phyloP scores from a whole-genome alignment of 2,113 vertebrate species.

The Psettodes erumei region DNA sequence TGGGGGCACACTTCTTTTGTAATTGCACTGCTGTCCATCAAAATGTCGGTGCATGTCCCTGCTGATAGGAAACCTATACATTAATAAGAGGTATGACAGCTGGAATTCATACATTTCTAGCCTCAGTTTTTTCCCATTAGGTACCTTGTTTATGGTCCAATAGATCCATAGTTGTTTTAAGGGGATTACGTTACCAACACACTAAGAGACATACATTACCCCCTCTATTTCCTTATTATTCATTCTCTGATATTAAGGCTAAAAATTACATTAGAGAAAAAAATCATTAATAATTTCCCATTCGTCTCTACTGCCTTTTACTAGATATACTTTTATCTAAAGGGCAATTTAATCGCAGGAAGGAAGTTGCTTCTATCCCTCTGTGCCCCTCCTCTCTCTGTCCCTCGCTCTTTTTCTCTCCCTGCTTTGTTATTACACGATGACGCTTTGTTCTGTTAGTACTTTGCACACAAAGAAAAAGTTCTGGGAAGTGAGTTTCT shows the following conservation, averaged over 20 bases:
- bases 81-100: background rate
- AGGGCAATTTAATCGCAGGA: constrained; percentile 69
- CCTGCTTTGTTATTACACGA: constrained; percentile 54
- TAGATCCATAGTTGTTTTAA: constrained; percentile 45
- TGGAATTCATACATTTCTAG: background rate
- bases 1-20: background rate
- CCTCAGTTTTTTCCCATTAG: constrained; percentile 7
- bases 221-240: constrained; percentile 48
- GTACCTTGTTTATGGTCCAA: constrained; percentile 18
- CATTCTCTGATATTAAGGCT: constrained; percentile 55
- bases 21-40: constrained; percentile 6
- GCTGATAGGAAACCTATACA: background rate
- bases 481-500: constrained; percentile 60
- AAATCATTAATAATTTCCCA: constrained; percentile 50
- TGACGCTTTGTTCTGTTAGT: constrained; percentile 62
- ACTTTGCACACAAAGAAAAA: constrained; percentile 52
- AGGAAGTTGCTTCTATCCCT: constrained; percentile 62
- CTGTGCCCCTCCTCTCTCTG: constrained; percentile 21
- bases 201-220: constrained; percentile 25
- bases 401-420: constrained; percentile 15
- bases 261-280: constrained; percentile 56
- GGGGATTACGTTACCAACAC: constrained; percentile 45
- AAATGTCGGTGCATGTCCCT: background rate
- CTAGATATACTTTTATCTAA: constrained; percentile 72
- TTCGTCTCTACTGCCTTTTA: constrained; percentile 50